Percentiles rank a stretch among this genome's conserved stretches.
Evolutionary conservation across 2,113 vertebrate genomes (phyloP).

Genomic region (Meleagris gallopavo): DNA sequence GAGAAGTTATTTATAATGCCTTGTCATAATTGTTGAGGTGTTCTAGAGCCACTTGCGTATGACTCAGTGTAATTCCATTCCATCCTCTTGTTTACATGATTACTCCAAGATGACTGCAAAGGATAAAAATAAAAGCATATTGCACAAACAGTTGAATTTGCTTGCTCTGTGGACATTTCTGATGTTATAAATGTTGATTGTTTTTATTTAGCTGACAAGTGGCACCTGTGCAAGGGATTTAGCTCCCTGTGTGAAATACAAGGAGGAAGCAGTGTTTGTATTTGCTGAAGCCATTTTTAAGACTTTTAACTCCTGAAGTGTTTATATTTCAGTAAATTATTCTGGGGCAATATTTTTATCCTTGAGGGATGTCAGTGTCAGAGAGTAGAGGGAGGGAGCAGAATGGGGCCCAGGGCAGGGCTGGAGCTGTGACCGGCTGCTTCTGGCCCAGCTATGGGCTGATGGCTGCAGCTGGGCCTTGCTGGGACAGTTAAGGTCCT

Average conservation of each 20-base stretch:
- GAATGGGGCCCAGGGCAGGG: rapidly evolving
- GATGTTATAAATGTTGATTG: background rate
- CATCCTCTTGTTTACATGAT: conserved; percentile 86
- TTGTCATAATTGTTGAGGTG: conserved; percentile 83
- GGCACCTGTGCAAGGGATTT: background rate
- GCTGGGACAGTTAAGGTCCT: rapidly evolving
- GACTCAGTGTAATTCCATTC: conserved; percentile 83
- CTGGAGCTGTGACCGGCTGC: rapidly evolving
- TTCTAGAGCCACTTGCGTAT: conserved; percentile 82
- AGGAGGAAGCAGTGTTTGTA: too few species aligned
- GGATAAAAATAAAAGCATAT: conserved; percentile 80
- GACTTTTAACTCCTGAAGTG: background rate
- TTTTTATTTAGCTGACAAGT: background rate
- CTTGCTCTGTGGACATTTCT: background rate
- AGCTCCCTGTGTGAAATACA: rapidly evolving
- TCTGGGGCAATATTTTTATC: rapidly evolving
- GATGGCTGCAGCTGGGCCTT: background rate
- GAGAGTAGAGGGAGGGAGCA: background rate
- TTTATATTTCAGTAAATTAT: background rate
- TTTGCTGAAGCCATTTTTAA: background rate
- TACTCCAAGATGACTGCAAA: conserved; percentile 84
- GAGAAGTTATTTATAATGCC: conserved; percentile 85
- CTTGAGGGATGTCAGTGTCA: background rate
- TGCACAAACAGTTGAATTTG: conserved; percentile 71
- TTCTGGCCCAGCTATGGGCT: background rate